Base-by-base conservation (phyloP, 1,140 invertebrate species). In the Maniola jurtina region DNA sequence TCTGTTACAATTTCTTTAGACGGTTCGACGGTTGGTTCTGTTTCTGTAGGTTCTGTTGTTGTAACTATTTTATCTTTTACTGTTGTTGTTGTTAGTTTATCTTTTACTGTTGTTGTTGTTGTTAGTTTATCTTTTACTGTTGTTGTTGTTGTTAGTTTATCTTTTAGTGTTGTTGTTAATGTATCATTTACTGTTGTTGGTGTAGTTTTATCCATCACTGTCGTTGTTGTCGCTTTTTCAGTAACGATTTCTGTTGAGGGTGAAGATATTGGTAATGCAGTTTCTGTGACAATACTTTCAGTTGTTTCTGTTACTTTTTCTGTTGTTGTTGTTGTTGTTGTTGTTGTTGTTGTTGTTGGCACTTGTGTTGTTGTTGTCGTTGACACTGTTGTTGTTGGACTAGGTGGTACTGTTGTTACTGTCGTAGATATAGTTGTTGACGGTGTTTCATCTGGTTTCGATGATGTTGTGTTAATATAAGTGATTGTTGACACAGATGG, bases 401-500 rank as follows among this genome's bases (percentile, higher is more conserved):
- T 71, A 16, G 68, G 55, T 61, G 36, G 16, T 35, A 65, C 57
- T 6, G 66, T 75, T 59, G 63, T 66, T 7, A 67, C 60, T 14
- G 71, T 73, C 13, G 56, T 58, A 10, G 68, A 68, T 55, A 68
- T 59, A 9, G 60, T 55, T 47, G 68, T 66, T 64, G 72, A 64
- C n/a, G 62, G 73, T 60, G 66, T 78, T n/a, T 80, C 81, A 55
- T 83, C 78, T 40, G 61, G 60, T 63, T 75, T 78, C 10, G 80
- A 66, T 52, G 69, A 64, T 40, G 88, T 88, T 47, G 90, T 87
- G 34, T 92, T 90, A 67, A 91, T 92, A 38, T 91, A 88, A 14
- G 91, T 90, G 33, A 91, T 90, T 3, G 84, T 81, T n/a, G 79
- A 69, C 8, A 72, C 66, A 13, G 80, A 78, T 55, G 88, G 89